phyloP scores from a whole-genome alignment of 2,113 vertebrate species.

The Esox niger region DNA sequence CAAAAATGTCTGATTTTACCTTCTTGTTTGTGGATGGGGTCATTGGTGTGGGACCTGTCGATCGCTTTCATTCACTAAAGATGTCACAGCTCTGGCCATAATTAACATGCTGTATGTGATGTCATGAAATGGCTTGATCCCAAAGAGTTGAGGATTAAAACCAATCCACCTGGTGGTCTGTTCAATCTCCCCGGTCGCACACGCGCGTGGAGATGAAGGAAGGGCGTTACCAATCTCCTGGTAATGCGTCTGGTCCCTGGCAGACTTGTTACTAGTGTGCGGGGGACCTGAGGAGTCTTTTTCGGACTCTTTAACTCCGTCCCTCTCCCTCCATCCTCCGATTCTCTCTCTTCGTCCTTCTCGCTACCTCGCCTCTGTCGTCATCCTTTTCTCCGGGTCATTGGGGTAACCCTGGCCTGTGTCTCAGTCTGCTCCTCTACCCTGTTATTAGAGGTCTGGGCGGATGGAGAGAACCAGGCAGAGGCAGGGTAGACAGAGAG shows the following conservation, averaged over 20 bases:
- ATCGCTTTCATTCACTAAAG: too few relatives aligned
- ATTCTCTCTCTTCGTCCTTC: conserved; percentile 4
- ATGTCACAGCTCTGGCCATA: not conserved
- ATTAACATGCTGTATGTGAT: not conserved
- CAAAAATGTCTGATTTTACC: not conserved
- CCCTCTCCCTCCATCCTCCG: not conserved
- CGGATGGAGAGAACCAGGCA: conserved; percentile 32
- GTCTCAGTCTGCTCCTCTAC: conserved; percentile 58
- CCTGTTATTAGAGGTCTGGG: conserved; percentile 72
- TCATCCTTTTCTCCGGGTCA: conserved; percentile 40
- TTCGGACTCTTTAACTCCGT: not conserved
- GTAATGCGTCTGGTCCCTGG: too few relatives aligned
- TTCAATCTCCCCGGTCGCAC: not conserved
- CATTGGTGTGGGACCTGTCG: too few relatives aligned
- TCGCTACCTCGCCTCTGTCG: conserved; percentile 7
- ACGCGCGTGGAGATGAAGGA: too few relatives aligned
- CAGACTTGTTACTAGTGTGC: too few relatives aligned
- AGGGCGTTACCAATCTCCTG: too few relatives aligned
- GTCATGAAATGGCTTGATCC: too few relatives aligned
- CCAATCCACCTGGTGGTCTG: not conserved
- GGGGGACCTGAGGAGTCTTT: too few relatives aligned
- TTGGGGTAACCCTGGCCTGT: conserved; percentile 65
- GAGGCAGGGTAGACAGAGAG: conserved; percentile 42
- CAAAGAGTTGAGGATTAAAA: not conserved
- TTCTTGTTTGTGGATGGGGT: not conserved